Percentiles rank a stretch among this genome's conserved stretches.
Conservation (phyloP, 2,888 invertebrate genomes). For the Xanthorhoe designata region DNA sequence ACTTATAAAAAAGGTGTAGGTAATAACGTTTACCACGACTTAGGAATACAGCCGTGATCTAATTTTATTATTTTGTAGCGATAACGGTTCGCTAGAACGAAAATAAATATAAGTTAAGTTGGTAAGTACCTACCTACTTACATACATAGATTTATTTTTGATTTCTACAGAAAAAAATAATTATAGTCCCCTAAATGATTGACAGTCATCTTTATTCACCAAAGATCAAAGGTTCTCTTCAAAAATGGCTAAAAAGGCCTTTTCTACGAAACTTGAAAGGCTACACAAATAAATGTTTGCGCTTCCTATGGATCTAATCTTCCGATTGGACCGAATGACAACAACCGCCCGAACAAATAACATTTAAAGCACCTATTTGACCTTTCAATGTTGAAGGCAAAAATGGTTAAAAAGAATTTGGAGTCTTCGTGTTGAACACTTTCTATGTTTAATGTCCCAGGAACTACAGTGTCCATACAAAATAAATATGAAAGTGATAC, state of each 20-base stretch:
- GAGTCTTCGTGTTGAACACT: background rate
- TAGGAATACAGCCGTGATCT: too few relatives aligned
- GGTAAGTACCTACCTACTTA: too few relatives aligned
- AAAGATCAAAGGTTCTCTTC: background rate
- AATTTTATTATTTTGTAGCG: too few relatives aligned
- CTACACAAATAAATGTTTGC: constrained; percentile 9
- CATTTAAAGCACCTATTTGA: constrained; percentile 13
- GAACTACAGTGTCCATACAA: too few relatives aligned
- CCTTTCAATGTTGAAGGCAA: constrained; percentile 7
- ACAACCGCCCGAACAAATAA: constrained; percentile 19
- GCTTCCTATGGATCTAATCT: constrained; percentile 14
- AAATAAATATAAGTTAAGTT: too few relatives aligned
- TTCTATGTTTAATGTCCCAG: too few relatives aligned
- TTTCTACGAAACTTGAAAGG: constrained; percentile 4
- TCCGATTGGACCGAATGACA: constrained; percentile 16
- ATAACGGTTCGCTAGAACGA: too few relatives aligned
- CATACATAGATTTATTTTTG: too few relatives aligned
- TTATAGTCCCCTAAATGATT: background rate
- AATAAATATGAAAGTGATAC: too few relatives aligned
- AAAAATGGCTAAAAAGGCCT: background rate
- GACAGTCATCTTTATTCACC: background rate
- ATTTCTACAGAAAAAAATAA: too few relatives aligned
- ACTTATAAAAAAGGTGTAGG: too few relatives aligned
- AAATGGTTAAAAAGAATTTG: constrained; percentile 2
- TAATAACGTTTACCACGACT: too few relatives aligned